These are phyloP conservation scores for Oscheius sp. DNA, from an alignment of 1,140 invertebrate genomes.

Conservation along the genomic window DNA sequence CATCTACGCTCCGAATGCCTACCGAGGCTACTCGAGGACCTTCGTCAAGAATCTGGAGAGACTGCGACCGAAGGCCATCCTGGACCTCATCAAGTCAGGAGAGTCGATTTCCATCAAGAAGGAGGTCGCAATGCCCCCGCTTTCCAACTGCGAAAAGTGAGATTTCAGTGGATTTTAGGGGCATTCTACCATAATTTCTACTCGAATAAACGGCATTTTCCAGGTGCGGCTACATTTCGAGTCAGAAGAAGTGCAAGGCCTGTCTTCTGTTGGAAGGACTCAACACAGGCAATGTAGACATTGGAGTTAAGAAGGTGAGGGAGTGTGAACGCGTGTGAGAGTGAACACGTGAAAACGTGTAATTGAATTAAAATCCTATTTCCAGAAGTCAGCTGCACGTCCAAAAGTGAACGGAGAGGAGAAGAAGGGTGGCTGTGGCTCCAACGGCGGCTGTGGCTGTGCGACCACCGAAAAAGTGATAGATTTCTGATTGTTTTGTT, in stretches of 20 bases:
- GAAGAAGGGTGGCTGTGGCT: too few species aligned
- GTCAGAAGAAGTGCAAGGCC: constrained; percentile 91
- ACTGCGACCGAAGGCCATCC: constrained; percentile 82
- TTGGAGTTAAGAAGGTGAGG: not conserved
- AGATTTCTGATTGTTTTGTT: too few species aligned
- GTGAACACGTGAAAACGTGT: too few species aligned
- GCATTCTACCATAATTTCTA: constrained; percentile 3
- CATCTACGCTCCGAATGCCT: constrained; percentile 96
- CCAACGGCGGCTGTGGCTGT: too few species aligned
- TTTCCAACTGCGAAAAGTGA: constrained; percentile 32
- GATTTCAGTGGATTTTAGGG: too few species aligned
- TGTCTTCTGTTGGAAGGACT: constrained; percentile 91
- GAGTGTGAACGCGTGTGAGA: too few species aligned
- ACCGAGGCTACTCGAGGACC: constrained; percentile 69
- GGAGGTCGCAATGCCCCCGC: constrained; percentile 73
- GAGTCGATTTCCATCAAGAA: constrained; percentile 81
- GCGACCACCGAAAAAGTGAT: too few species aligned
- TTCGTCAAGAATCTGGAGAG: constrained; percentile 94
- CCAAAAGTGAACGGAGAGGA: too few species aligned
- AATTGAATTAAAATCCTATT: too few species aligned
- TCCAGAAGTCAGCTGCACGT: too few species aligned
- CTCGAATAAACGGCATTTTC: constrained; percentile 62
- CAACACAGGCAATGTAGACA: constrained; percentile 62
- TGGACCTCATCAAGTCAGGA: constrained; percentile 93
- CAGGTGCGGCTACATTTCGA: constrained; percentile 90